Base-by-base conservation (phyloP, 2,797 vertebrate genomes). In the Orestias chungarensis region DNA sequence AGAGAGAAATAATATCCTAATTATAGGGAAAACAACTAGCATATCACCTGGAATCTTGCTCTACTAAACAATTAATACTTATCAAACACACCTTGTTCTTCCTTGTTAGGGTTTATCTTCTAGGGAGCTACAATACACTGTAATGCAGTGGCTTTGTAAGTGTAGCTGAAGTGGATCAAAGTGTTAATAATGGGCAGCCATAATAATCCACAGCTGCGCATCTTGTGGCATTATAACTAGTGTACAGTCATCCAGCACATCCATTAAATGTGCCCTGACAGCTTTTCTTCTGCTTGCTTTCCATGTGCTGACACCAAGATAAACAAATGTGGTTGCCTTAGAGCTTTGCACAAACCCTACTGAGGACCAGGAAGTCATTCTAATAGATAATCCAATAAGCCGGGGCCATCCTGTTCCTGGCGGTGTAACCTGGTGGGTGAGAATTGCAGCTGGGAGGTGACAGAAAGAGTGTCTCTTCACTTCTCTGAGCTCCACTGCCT, bases 391-490 rank as follows among this genome's bases (percentile, higher is more conserved):
- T 89, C 84, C 86, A 86, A 87, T 88, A 87, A 92, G 76, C 89
- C 8, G 52, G 69, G 76, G 70, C 82, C 87, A 87, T 90, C 83
- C 84, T 88, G 87, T 90, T 88, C 83, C 87, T 91, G 84, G 83
- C 82, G 71, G 65, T 64, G 80, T 55, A 50, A 78, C 88, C 89
- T 77, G 75, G 80, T 88, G 86, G 87, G 88, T 80, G 86, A 85
- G 80, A 89, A 83, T 76, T 81, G 85, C 78, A 68, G 88, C 84
- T 77, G 78, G 79, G 83, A 88, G 86, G 87, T 78, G 85, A 88
- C 88, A 87, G 91, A 89, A 90, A 88, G 88, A 87, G 84, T 66
- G 77, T 88, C 84, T 88, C 84, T 76, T 87, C 90, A 87, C 89
- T 88, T 92, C 85, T 82, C 69, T 4, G 14, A 85, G 81, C 76